These are phyloP conservation scores for Cyprinodon diabolis DNA, from an alignment of 2,797 vertebrate species.

Conservation along the genomic window DNA sequence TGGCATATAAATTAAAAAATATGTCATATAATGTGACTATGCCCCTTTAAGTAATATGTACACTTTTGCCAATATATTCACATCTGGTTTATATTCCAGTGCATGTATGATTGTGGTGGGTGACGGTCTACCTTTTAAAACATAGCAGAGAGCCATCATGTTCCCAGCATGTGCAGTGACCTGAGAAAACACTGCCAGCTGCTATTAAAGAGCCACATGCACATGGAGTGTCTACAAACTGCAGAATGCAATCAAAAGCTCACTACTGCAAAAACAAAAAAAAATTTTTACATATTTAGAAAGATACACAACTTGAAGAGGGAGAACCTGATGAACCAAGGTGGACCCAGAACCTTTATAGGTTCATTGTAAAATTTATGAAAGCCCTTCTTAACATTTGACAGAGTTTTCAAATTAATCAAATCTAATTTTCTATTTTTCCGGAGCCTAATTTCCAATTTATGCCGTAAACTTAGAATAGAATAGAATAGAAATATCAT, in stretches of 20 bases:
- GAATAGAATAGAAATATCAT: too few species aligned
- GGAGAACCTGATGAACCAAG: background rate
- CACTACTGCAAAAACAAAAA: background rate
- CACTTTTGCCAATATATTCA: too few species aligned
- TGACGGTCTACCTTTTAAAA: slow-evolving; percentile 8
- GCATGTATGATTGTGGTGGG: background rate
- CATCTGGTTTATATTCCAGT: background rate
- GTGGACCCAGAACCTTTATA: background rate
- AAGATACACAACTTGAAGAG: background rate
- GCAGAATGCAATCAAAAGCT: background rate
- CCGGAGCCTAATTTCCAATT: background rate
- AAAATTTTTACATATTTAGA: background rate
- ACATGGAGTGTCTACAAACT: slow-evolving; percentile 7
- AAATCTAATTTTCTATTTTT: background rate
- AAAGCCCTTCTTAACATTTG: background rate
- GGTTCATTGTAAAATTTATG: background rate
- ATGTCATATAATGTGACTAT: too few species aligned
- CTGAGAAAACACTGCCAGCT: slow-evolving; percentile 15
- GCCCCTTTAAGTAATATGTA: too few species aligned
- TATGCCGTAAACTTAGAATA: background rate
- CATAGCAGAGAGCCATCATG: background rate
- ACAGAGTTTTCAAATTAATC: background rate
- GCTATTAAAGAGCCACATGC: slow-evolving; percentile 17
- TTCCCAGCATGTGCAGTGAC: slow-evolving; percentile 16
- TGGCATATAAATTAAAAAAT: too few species aligned